These are phyloP conservation scores for Excalfactoria chinensis DNA, from an alignment of 2,113 vertebrate species.

Conservation along the genomic window DNA sequence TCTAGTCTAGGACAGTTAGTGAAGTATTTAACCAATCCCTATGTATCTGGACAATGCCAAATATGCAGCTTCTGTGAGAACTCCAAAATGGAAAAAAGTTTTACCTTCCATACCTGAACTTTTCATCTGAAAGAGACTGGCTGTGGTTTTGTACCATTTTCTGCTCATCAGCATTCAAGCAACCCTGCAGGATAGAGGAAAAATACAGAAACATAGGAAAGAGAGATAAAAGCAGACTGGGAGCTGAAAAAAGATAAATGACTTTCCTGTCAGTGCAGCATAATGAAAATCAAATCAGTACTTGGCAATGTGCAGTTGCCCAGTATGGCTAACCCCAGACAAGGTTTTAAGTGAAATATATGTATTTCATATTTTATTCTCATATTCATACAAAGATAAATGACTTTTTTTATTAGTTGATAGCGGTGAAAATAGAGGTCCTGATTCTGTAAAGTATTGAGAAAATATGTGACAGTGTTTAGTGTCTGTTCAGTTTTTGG, in stretches of 20 bases:
- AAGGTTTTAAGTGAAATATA: slow-evolving; percentile 72
- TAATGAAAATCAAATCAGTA: slow-evolving; percentile 74
- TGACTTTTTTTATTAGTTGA: slow-evolving; percentile 68
- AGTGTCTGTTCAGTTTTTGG: background rate
- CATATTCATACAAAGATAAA: slow-evolving; percentile 74
- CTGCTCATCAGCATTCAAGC: slow-evolving; percentile 70
- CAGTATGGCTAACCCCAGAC: slow-evolving; percentile 50
- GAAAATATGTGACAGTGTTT: background rate
- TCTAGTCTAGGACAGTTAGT: background rate
- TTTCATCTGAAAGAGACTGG: slow-evolving; percentile 38
- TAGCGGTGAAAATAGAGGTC: slow-evolving; percentile 64
- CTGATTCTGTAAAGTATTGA: background rate
- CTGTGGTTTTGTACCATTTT: slow-evolving; percentile 45
- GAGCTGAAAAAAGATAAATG: slow-evolving; percentile 67
- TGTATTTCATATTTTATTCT: slow-evolving; percentile 70
- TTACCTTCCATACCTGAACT: background rate
- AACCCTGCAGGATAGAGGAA: slow-evolving; percentile 27
- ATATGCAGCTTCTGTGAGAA: background rate
- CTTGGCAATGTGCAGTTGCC: slow-evolving; percentile 40
- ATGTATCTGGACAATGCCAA: background rate
- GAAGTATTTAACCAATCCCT: background rate
- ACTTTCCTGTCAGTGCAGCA: slow-evolving; percentile 37
- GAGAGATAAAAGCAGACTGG: slow-evolving; percentile 64
- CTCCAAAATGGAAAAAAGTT: background rate
- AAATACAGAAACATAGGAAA: slow-evolving; percentile 52